Evolutionary conservation across 2,113 vertebrate species (phyloP).

Genomic region (Toxotes jaculatrix): DNA sequence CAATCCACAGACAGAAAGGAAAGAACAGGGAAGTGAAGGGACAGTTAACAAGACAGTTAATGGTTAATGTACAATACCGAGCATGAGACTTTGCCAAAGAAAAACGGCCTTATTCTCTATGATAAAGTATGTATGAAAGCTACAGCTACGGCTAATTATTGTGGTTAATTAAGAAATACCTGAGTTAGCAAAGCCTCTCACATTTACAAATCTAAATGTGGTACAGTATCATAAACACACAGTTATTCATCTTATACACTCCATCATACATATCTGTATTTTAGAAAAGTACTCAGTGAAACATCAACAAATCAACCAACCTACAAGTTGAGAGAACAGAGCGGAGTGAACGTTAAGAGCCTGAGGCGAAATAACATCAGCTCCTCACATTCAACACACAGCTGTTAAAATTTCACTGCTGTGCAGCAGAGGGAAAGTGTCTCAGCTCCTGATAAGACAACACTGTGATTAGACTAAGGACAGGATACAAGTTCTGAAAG

Average conservation of each 20-base stretch:
- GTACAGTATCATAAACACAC: background rate
- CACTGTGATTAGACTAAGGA: constrained; percentile 53
- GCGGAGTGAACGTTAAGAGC: constrained; percentile 33
- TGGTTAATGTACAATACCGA: background rate
- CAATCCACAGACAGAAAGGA: no score
- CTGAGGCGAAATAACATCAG: constrained; percentile 44
- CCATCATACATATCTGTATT: background rate
- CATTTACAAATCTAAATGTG: background rate
- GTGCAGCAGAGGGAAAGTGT: constrained; percentile 35
- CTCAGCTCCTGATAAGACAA: constrained; percentile 52
- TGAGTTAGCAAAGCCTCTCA: background rate
- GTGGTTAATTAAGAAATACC: background rate
- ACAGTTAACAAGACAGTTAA: no score
- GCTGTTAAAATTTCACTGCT: constrained; percentile 33
- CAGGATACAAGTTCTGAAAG: constrained; percentile 55
- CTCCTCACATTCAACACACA: constrained; percentile 34
- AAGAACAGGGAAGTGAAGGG: no score
- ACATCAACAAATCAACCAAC: constrained; percentile 37
- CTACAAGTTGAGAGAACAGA: constrained; percentile 41
- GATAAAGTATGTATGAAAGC: background rate
- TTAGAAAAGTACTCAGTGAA: constrained; percentile 25
- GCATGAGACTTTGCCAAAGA: background rate
- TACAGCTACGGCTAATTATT: background rate
- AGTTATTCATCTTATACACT: constrained; percentile 8
- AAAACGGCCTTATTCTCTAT: background rate